Evolutionary conservation across 2,888 invertebrate genomes (phyloP), one percentile per base, ranked within the genome.

Genomic region (Holacanthella duospinosa): DNA sequence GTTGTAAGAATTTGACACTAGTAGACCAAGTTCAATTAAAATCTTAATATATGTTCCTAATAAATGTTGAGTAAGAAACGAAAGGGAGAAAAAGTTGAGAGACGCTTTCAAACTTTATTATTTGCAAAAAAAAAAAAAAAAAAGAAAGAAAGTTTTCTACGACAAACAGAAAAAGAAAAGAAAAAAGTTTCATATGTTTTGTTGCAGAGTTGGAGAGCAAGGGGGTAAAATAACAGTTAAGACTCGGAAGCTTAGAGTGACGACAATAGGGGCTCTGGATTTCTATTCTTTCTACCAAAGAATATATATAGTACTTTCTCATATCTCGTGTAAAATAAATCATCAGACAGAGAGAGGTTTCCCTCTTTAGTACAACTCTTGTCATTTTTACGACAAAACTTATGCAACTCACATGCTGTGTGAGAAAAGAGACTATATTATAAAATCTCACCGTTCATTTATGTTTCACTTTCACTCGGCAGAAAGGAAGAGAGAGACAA

Each of bases 301-400:
- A n/a, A n/a, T n/a, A n/a, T n/a, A n/a, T n/a, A 36, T 16, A 28
- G 2, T 6, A 57, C 57, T 12, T 27, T 61, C 56, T 64, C 64
- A 64, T 64, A 61, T 64, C 61, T 55, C 55, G 29, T 56, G 26
- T 48, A 44, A 55, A 61, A 64, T 64, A 64, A 61, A 64, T 64
- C 64, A 64, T 59, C 21, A 36, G 55, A n/a, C 3, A 53, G 21
- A 21, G 53, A n/a, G n/a, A n/a, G n/a, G n/a, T n/a, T n/a, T 12
- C 53, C 53, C 53, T 53, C 16, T 6, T 36, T 6, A 16, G 48
- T 48, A 48, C 48, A n/a, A 48, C 19, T 28, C 58, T 54, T 43
- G 55, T 29, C 44, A 54, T 28, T 64, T 64, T 64, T 64, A 59
- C 59, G 61, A 59, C 55, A 56, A 64, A 64, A 64, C 61, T 64